Percentiles rank a stretch among this genome's conserved stretches.
phyloP scores from a whole-genome alignment of 2,797 vertebrate species.

The Propithecus deckenii region DNA sequence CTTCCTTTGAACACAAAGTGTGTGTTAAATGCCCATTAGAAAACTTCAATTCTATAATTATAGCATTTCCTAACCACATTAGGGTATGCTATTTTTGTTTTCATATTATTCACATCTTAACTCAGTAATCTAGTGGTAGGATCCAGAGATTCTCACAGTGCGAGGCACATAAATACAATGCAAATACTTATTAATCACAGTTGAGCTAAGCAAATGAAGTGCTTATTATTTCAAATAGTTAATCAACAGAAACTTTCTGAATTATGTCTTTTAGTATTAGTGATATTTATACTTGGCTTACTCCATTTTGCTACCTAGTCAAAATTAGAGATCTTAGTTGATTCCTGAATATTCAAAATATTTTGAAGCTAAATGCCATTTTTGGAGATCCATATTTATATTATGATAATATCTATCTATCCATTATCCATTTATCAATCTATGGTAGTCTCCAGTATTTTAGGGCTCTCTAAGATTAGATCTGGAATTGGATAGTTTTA shows the following conservation, averaged over 20 bases:
- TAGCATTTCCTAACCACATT: background rate
- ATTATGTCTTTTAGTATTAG: background rate
- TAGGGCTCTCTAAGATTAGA: background rate
- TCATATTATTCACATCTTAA: background rate
- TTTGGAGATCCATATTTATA: background rate
- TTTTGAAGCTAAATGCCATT: background rate
- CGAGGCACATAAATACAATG: background rate
- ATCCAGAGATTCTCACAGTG: background rate
- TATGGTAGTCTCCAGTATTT: background rate
- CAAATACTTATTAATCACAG: background rate
- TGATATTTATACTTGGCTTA: background rate
- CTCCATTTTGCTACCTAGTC: background rate
- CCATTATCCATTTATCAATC: no score
- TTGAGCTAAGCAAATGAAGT: background rate
- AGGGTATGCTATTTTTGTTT: background rate
- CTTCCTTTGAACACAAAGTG: background rate
- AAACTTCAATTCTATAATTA: background rate
- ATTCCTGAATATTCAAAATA: constrained; percentile 8
- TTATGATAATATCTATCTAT: background rate
- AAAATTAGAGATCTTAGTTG: background rate
- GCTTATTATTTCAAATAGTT: background rate
- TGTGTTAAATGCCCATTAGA: background rate
- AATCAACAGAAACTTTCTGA: background rate
- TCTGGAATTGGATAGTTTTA: background rate
- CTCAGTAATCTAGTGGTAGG: background rate